Conservation (phyloP, 1,140 invertebrate genomes). For the Helicorthomorpha holstii region DNA sequence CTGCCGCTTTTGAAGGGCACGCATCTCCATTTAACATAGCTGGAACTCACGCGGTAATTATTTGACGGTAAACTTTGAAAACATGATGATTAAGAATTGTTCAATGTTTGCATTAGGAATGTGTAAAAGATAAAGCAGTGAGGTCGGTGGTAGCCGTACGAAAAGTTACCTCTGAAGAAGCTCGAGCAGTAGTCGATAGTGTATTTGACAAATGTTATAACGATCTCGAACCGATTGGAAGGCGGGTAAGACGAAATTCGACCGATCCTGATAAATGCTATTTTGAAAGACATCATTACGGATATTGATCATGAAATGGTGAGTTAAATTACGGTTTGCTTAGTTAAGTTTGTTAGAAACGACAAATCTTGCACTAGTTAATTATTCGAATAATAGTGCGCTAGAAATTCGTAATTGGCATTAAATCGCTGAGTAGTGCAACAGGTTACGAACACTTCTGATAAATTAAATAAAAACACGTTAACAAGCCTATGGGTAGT, state of each 20-base stretch:
- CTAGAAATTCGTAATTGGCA: too few relatives aligned
- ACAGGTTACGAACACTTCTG: too few relatives aligned
- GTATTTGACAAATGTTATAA: slow-evolving; percentile 85
- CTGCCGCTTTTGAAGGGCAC: slow-evolving; percentile 56
- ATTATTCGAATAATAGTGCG: too few relatives aligned
- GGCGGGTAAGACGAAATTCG: slow-evolving; percentile 58
- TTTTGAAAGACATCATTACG: slow-evolving; percentile 55
- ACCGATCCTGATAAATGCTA: slow-evolving; percentile 57
- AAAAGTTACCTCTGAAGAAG: slow-evolving; percentile 50
- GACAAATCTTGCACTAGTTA: too few relatives aligned
- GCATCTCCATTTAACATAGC: slow-evolving; percentile 54
- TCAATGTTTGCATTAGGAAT: slow-evolving; percentile 50
- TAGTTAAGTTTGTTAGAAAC: too few relatives aligned
- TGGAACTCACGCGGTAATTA: slow-evolving; percentile 44
- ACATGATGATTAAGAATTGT: too few relatives aligned
- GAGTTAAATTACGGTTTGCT: too few relatives aligned
- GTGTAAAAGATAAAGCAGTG: slow-evolving; percentile 74
- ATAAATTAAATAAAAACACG: too few relatives aligned
- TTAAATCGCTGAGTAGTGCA: too few relatives aligned
- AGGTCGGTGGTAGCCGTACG: slow-evolving; percentile 63
- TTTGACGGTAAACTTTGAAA: neutral
- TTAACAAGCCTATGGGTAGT: too few relatives aligned
- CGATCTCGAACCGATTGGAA: slow-evolving; percentile 82
- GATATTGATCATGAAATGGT: too few relatives aligned
- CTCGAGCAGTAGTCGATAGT: slow-evolving; percentile 55